Evolutionary conservation across 2,888 invertebrate genomes (phyloP), one percentile per base, ranked within the genome.

Genomic region (Cecidostiba fungosa): DNA sequence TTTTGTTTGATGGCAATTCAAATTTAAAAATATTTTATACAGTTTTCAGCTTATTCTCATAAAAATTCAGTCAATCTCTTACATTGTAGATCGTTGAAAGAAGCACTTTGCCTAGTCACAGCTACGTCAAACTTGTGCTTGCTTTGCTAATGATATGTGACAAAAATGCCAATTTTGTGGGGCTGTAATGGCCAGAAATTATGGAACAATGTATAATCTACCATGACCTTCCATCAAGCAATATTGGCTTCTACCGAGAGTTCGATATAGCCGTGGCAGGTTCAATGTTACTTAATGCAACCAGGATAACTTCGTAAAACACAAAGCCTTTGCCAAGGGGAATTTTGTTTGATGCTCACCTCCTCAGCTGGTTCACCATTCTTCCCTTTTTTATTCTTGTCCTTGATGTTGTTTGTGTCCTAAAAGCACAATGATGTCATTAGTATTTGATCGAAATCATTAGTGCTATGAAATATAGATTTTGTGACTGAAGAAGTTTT

Each of bases 321-420:
- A 39, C 43, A 47, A 76, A 85, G 32, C 29, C 39, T 36, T 77
- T n/a, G 10, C 47, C 10, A 29, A 72, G 43, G 19, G 16, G 54
- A 79, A 80, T 69, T 70, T 69, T 43, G 36, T 79, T 54, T 59
- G 32, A 77, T 76, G 36, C 84, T 87, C 73, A 87, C 87, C 85
- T 87, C 87, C 16, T 87, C 86, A 14, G 39, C 32, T n/a, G 86
- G 39, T 77, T 86, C 86, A 14, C 82, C 86, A 80, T 86, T 87
- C 32, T 87, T 87, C 23, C 84, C 86, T 39, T 87, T 87, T 82
- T 87, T 87, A 77, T 77, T 85, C 32, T 86, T 86, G 19, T 87
- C 87, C 76, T 87, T 86, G 32, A 70, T 23, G 19, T 84, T 87
- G 39, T 85, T 85, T 8, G 70, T 54, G 29, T 87, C 87, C 87